Evolutionary conservation across 2,888 invertebrate genomes (phyloP).

Genomic region (Germaria angustata): DNA sequence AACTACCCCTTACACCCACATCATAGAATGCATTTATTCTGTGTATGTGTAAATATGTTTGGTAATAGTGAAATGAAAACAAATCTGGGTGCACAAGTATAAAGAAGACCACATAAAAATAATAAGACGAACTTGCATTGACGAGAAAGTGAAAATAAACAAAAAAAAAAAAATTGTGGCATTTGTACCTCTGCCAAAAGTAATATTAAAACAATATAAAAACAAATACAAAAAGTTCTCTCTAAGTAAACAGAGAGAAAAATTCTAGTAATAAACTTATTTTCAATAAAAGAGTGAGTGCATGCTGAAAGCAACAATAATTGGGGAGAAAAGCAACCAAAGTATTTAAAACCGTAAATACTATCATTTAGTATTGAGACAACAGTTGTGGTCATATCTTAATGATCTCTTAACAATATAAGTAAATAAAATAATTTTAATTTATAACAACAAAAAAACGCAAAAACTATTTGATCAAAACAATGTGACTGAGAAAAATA

Average conservation of each 20-base stretch:
- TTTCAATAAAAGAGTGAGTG: background rate
- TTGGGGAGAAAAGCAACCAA: conserved; percentile 24
- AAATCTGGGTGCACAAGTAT: background rate
- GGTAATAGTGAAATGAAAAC: conserved; percentile 2
- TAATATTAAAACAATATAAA: background rate
- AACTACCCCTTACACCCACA: background rate
- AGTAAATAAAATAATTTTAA: background rate
- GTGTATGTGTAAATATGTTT: background rate
- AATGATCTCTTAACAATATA: background rate
- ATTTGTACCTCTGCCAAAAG: conserved; percentile 38
- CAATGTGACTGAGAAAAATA: conserved; percentile 58
- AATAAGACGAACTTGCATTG: conserved; percentile 27
- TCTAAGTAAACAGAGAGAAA: background rate
- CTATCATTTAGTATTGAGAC: conserved; percentile 41
- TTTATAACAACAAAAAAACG: background rate
- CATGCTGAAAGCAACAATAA: background rate
- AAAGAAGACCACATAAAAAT: conserved; percentile 8
- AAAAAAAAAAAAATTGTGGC: conserved; percentile 21
- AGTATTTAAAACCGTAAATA: background rate
- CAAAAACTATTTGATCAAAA: background rate
- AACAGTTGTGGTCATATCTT: conserved; percentile 26
- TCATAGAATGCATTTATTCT: background rate
- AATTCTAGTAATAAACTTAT: background rate
- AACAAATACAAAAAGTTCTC: conserved; percentile 8
- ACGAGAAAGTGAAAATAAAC: conserved; percentile 22